Conservation (phyloP, 2,113 vertebrate species). For the Oncorhynchus clarkii region DNA sequence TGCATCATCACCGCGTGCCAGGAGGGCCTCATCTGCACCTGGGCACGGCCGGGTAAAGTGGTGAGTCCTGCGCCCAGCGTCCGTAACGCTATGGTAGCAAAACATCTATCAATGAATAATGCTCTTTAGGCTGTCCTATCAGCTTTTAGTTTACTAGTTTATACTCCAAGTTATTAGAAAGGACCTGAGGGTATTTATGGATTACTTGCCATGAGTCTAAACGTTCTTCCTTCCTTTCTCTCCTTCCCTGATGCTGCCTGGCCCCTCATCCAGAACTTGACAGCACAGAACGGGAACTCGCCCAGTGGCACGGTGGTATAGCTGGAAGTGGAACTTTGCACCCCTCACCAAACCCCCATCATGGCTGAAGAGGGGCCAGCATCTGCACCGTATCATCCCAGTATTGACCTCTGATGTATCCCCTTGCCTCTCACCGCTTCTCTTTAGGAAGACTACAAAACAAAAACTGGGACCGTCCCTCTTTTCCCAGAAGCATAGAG, state of each 20-base stretch:
- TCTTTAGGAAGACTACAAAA: constrained; percentile 26
- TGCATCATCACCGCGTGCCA: constrained; percentile 93
- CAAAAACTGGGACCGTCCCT: neutral
- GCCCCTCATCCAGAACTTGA: constrained; percentile 70
- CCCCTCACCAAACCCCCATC: neutral
- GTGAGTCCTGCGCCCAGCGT: constrained; percentile 61
- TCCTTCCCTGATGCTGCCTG: constrained; percentile 17
- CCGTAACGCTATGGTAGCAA: neutral
- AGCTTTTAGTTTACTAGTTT: no score
- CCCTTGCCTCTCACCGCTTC: neutral
- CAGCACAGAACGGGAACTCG: constrained; percentile 85
- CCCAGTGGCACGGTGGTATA: constrained; percentile 90
- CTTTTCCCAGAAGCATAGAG: constrained; percentile 10
- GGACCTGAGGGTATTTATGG: no score
- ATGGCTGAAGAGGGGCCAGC: constrained; percentile 17
- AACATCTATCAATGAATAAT: no score
- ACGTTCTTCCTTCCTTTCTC: neutral
- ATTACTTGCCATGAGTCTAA: neutral
- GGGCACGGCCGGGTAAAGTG: constrained; percentile 85
- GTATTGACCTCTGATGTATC: constrained; percentile 39
- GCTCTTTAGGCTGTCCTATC: no score
- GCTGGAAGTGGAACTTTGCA: constrained; percentile 56
- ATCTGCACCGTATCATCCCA: constrained; percentile 7
- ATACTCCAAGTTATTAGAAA: no score
- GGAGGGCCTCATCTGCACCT: constrained; percentile 90